Conservation (phyloP, 2,113 vertebrate species). For the Podarcis cretensis region DNA sequence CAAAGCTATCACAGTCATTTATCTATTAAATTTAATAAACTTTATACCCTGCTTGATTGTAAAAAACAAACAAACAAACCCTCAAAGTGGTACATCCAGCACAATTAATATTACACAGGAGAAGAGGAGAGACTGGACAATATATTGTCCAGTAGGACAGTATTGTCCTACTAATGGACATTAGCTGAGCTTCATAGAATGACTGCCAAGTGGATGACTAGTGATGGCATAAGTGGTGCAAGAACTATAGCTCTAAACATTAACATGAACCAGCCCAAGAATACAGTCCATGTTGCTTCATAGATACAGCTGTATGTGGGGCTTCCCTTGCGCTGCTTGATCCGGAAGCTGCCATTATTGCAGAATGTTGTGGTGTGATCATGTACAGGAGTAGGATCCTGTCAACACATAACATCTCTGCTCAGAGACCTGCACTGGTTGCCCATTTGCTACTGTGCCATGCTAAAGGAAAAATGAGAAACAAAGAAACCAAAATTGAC, state of each 20-base stretch:
- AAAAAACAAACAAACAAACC: too few species aligned
- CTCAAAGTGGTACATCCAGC: background rate
- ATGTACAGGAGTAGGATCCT: too few species aligned
- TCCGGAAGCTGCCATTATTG: background rate
- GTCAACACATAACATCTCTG: too few species aligned
- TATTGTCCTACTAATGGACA: background rate
- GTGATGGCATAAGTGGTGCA: background rate
- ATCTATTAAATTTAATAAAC: too few species aligned
- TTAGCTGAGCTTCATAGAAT: background rate
- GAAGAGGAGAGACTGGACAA: background rate
- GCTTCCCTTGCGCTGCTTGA: background rate
- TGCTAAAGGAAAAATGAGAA: too few species aligned
- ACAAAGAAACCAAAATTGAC: too few species aligned
- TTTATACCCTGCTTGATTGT: too few species aligned
- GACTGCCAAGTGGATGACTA: background rate
- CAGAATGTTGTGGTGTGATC: background rate
- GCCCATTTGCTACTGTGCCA: too few species aligned
- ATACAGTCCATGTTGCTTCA: background rate
- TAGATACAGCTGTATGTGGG: background rate
- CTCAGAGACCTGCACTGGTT: too few species aligned
- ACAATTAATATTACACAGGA: background rate
- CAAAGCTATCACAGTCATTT: slow-evolving; percentile 10
- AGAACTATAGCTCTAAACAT: background rate
- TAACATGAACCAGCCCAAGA: background rate
- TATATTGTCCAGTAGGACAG: too few species aligned